phyloP scores from a whole-genome alignment of 2,888 invertebrate genomes.

The Rhingia campestris region DNA sequence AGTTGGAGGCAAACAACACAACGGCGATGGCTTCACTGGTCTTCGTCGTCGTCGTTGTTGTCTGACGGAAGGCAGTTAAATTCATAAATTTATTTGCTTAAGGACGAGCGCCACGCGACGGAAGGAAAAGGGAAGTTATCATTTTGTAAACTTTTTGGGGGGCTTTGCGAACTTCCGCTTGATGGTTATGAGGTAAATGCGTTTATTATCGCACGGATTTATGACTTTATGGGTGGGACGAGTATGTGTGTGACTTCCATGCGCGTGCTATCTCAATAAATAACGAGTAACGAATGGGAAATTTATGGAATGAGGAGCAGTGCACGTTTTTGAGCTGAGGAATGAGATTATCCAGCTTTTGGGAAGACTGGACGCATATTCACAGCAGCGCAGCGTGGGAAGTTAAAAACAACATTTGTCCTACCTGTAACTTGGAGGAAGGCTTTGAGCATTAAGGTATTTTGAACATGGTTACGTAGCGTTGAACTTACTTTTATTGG shows the following conservation, averaged over 20 bases:
- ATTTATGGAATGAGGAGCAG: too few species aligned
- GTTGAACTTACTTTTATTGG: too few species aligned
- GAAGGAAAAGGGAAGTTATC: conserved; percentile 35
- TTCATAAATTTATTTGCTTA: conserved; percentile 60
- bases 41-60: neutral
- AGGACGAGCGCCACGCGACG: neutral
- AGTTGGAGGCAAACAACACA: conserved; percentile 52
- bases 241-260: neutral
- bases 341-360: too few species aligned
- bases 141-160: conserved; percentile 34
- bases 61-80: conserved; percentile 48
- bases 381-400: too few species aligned
- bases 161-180: conserved; percentile 37
- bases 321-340: too few species aligned
- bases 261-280: neutral
- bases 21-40: conserved; percentile 15
- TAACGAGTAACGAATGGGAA: too few species aligned
- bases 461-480: too few species aligned
- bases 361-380: too few species aligned
- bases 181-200: conserved; percentile 51
- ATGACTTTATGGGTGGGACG: conserved; percentile 8
- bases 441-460: too few species aligned
- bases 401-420: too few species aligned
- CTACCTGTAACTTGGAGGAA: too few species aligned
- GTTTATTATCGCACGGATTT: conserved; percentile 55